Percentiles rank a stretch among this genome's conserved stretches.
Conservation (phyloP, 1,140 invertebrate genomes). For the Ceratosolen solmsi region DNA sequence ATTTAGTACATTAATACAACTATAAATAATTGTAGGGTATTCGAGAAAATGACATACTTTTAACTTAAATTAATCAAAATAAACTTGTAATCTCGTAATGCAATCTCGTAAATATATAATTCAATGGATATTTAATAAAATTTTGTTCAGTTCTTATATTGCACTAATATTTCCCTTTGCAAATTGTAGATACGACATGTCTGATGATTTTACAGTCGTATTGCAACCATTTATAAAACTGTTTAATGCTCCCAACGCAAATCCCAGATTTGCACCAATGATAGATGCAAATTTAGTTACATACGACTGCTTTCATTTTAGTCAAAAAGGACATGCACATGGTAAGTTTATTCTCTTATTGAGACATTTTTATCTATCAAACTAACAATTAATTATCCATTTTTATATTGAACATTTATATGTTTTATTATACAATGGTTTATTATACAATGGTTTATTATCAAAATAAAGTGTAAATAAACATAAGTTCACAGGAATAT, state of each 20-base stretch:
- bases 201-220: slow-evolving; percentile 80
- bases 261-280: slow-evolving; percentile 59
- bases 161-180: slow-evolving; percentile 25
- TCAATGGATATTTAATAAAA: neutral
- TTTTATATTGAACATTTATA: no score
- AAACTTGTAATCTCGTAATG: no score
- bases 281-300: slow-evolving; percentile 75
- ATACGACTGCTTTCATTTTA: slow-evolving; percentile 80
- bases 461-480: no score
- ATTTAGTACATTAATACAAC: no score
- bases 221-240: slow-evolving; percentile 78
- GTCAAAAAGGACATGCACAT: slow-evolving; percentile 76
- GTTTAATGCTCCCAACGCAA: slow-evolving; percentile 73
- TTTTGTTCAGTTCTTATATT: slow-evolving; percentile 26
- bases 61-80: no score
- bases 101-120: no score
- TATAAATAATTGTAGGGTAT: no score
- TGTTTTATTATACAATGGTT: no score
- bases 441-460: no score
- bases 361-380: neutral
- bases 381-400: no score
- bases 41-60: no score
- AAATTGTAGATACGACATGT: slow-evolving; percentile 63
- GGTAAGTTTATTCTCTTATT: slow-evolving; percentile 63
- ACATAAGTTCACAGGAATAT: no score